Percentiles rank a stretch among this genome's conserved stretches.
These are phyloP conservation scores for Oncopodura yosiiana DNA, from an alignment of 1,140 invertebrate genomes.

Conservation along the genomic window DNA sequence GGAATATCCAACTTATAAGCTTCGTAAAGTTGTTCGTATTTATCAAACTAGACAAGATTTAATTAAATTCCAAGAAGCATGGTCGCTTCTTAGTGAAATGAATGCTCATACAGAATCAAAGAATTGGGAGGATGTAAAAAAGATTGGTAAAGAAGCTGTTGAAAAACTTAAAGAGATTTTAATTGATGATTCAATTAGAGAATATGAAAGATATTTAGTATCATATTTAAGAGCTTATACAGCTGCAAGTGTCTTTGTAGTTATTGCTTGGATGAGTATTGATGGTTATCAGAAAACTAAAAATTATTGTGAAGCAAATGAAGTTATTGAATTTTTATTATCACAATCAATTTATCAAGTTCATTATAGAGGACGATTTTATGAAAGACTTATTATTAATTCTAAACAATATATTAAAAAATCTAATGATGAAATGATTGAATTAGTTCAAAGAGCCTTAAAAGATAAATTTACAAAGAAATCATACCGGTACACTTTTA, in stretches of 20 bases:
- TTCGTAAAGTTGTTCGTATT: slow-evolving; percentile 40
- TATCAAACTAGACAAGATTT: slow-evolving; percentile 42
- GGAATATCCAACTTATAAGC: slow-evolving; percentile 42
- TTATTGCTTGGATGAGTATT: slow-evolving; percentile 42
- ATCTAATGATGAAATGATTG: not conserved
- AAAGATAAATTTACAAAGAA: slow-evolving; percentile 36
- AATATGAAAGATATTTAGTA: slow-evolving; percentile 40
- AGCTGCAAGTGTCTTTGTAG: slow-evolving; percentile 41
- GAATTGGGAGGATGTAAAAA: slow-evolving; percentile 36
- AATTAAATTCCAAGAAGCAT: slow-evolving; percentile 39
- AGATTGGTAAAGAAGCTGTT: slow-evolving; percentile 32
- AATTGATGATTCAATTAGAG: slow-evolving; percentile 21
- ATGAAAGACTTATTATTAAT: slow-evolving; percentile 46
- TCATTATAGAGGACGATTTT: slow-evolving; percentile 46
- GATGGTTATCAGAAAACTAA: slow-evolving; percentile 44
- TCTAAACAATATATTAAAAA: slow-evolving; percentile 46
- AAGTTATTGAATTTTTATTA: slow-evolving; percentile 42
- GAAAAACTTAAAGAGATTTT: slow-evolving; percentile 25
- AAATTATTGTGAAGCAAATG: slow-evolving; percentile 43
- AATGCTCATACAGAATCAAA: slow-evolving; percentile 36
- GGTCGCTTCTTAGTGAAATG: slow-evolving; percentile 37
- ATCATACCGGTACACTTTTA: slow-evolving; percentile 15
- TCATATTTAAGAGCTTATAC: slow-evolving; percentile 44
- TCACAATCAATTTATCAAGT: slow-evolving; percentile 41
- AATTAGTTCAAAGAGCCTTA: slow-evolving; percentile 37